Evolutionary conservation across 1,140 invertebrate species (phyloP), one percentile per base, ranked within the genome.

Genomic region (Aplysia californica): DNA sequence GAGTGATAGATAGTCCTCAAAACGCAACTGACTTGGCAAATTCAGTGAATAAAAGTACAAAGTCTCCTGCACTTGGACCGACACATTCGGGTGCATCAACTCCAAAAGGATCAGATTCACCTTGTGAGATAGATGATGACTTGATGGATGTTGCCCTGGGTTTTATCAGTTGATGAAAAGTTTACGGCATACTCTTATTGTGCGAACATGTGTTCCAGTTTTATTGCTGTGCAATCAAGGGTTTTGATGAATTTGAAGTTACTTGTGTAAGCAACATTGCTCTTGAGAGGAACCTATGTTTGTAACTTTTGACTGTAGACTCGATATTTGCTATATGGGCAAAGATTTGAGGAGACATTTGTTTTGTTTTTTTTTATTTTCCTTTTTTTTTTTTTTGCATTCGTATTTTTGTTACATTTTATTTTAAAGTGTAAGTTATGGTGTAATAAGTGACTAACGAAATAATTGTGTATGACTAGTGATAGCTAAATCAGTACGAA

Each of bases 51-150:
- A 77, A 84, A 26, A 59, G 41, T 31, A 78, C 71, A 39, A 77
- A 76, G 74, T 81, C 77, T 94, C 94, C 72, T 29, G 68, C 65
- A 26, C 15, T 67, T 21, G 23, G 56, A 2, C 71, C 68, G 58
- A 68, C 69, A 21, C 68, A 55, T 29, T 71, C 77, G 33, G 69
- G 50, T 66, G 70, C 74, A 0, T 6, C 94, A 94, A 2, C 94
- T 31, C 38, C 66, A 26, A 69, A 59, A 50, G 85, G 83, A 67
- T 84, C 89, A 5, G 78, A 82, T 70, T 95, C 95, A 1, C 95
- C 95, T 4, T 94, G 93, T 80, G 94, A 95, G 74, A 95, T 95
- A 73, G 95, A 96, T 83, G 95, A 96, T 87, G 95, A 96, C 83
- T 92, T 96, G 1, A 96, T 96, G 94, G 95, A 96, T 86, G 95